phyloP scores from a whole-genome alignment of 2,888 invertebrate species.

The Pogonocherus hispidulus region DNA sequence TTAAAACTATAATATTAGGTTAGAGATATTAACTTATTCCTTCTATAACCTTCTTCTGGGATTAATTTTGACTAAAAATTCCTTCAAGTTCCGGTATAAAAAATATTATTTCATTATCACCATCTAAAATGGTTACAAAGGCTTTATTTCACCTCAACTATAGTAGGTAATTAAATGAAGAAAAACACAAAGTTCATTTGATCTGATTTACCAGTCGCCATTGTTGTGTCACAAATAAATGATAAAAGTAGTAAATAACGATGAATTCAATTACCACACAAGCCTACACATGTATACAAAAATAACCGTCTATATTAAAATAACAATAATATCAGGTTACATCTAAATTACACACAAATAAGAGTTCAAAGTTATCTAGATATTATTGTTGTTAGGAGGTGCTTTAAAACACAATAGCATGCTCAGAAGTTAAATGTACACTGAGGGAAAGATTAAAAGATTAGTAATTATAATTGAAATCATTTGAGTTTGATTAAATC shows the following conservation, averaged over 20 bases:
- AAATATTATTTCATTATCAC: too few species aligned
- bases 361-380: conserved; percentile 20
- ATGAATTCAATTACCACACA: conserved; percentile 18
- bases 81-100: too few species aligned
- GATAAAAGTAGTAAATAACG: conserved; percentile 8
- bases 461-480: too few species aligned
- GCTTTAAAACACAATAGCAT: conserved; percentile 6
- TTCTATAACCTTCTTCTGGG: too few species aligned
- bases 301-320: neutral
- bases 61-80: too few species aligned
- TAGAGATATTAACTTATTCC: too few species aligned
- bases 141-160: too few species aligned
- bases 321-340: conserved; percentile 32
- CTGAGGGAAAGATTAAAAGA: too few species aligned
- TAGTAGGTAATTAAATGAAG: neutral
- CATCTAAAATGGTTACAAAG: too few species aligned
- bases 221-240: neutral
- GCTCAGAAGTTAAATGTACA: conserved; percentile 7
- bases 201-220: neutral
- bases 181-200: neutral
- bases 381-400: conserved; percentile 16
- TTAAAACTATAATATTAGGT: too few species aligned
- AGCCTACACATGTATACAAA: conserved; percentile 5
- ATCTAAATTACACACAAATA: conserved; percentile 39
- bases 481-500: too few species aligned